Evolutionary conservation across 2,797 vertebrate genomes (phyloP), one percentile per base, ranked within the genome.

Genomic region (Hozukius guyotensis): DNA sequence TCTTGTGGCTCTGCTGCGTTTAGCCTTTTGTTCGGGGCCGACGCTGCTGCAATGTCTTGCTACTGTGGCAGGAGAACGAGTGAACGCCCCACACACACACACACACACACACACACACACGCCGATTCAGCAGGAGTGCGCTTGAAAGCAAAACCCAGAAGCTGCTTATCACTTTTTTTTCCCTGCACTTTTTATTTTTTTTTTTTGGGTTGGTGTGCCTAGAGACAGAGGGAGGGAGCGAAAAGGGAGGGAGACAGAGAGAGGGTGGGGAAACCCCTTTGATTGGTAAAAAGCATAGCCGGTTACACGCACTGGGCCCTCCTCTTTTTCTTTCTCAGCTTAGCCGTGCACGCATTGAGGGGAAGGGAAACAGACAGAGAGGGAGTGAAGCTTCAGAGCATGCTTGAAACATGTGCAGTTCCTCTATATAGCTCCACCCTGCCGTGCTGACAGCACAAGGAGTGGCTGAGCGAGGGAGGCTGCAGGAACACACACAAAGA

Each of bases 101-200:
- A 66, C 85, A 42, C 72, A 69, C 59, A 65, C 27, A 76, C 81
- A 87, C 79, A 74, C 31, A 81, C 72, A 62, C 81, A 78, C 86
- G 78, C 75, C 80, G 83, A 90, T 94, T 93, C 94, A 94, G 95
- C 93, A 78, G 93, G 92, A 94, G 92, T 90, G 89, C 86, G 86
- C 92, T 92, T 94, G 87, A 95, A 95, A 94, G 94, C 94, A 93
- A 96, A 96, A 95, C 92, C 93, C 94, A 96, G 96, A 95, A 96
- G 95, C 95, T 92, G 91, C 89, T 93, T 94, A 91, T 92, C 92
- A 94, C 89, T 93, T 94, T 93, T 90, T 92, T 87, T 14, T 53
- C 75, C 91, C 87, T 89, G 80, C 86, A 87, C 84, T 87, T 89
- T 92, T 92, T 86, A 88, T 42, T 85, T 81, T 81, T 65, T 78